Evolutionary conservation across 2,888 invertebrate genomes (phyloP).

Genomic region (Drosophila leonis): DNA sequence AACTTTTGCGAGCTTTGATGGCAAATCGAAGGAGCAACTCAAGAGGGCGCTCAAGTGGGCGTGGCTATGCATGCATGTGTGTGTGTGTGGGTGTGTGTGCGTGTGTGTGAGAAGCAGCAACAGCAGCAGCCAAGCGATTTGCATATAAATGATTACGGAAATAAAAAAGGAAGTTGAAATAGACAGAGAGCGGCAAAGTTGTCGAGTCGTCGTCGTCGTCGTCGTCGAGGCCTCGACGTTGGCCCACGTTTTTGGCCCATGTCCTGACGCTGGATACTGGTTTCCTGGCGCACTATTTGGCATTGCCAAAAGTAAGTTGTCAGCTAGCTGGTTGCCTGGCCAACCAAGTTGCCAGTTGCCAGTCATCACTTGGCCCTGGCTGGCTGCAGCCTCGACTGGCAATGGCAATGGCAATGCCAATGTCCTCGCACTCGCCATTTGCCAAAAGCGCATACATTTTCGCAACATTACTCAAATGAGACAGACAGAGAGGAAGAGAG

Average conservation of each 20-base stretch:
- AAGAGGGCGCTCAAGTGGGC: slow-evolving; percentile 40
- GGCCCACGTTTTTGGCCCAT: slow-evolving; percentile 7
- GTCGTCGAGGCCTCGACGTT: slow-evolving; percentile 13
- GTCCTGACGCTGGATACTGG: slow-evolving; percentile 11
- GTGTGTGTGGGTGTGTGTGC: slow-evolving; percentile 35
- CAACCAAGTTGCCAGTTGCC: slow-evolving; percentile 29
- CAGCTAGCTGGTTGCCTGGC: slow-evolving; percentile 40
- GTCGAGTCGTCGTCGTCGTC: slow-evolving; percentile 50
- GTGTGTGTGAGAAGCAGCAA: slow-evolving; percentile 32
- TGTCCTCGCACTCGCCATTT: slow-evolving; percentile 47
- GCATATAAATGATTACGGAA: slow-evolving; percentile 82
- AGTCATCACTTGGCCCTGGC: slow-evolving; percentile 11
- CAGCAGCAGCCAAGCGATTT: slow-evolving; percentile 69
- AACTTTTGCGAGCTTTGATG: slow-evolving; percentile 66
- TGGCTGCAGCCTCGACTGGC: slow-evolving; percentile 9
- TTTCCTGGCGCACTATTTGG: slow-evolving; percentile 23
- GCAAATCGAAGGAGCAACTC: slow-evolving; percentile 69
- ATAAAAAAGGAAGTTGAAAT: slow-evolving; percentile 81
- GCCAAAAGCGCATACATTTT: slow-evolving; percentile 71
- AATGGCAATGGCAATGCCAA: slow-evolving; percentile 24
- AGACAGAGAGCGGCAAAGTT: slow-evolving; percentile 62
- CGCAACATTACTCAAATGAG: slow-evolving; percentile 60
- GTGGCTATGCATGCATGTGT: slow-evolving; percentile 32
- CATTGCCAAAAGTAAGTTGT: slow-evolving; percentile 71
- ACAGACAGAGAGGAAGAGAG: not conserved